Evolutionary conservation across 2,888 invertebrate genomes (phyloP), one percentile per base, ranked within the genome.

Genomic region (Drosophila austrosaltans): DNA sequence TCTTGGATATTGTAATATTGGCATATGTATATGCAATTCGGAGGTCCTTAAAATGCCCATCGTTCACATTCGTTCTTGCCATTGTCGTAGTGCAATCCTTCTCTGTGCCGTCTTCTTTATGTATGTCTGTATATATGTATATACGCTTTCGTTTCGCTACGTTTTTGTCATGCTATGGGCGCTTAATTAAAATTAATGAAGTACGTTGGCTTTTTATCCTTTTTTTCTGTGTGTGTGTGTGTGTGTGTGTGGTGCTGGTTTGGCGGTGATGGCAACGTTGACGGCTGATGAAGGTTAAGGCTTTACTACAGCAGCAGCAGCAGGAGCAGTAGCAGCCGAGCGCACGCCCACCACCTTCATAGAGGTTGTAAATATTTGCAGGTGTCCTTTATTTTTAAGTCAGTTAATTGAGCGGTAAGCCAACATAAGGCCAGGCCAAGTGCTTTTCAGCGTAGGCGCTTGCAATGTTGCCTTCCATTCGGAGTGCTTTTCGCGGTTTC

Each of bases 171-270:
- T 76, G 82, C 78, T 75, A 78, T 75, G 82, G 79, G 78, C 67
- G 77, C 82, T 78, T 84, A 84, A 84, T 84, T 84, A 87, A 84
- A 87, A 84, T 84, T 87, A 84, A 84, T 84, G 82, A 87, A 87
- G 81, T 87, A 76, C 81, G 78, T 75, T 75, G 72, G 75, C 77
- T 81, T 81, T 86, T 81, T 81, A 81, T 81, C 84, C 83, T 76
- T 80, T 72, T 63, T 28, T 30, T 42, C 0, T 16, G 16, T 58
- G 40, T n/a, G 5, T 87, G 73, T 77, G 66, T 61, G 20, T 40
- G 42, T 59, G 42, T 22, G 10, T 16, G 20, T 36, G 57, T 39
- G 22, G 22, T 48, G 25, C 25, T 72, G 60, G 60, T 56, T 65
- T 65, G 61, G 60, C 42, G 72, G 25, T 66, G 72, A 58, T 59